Evolutionary conservation across 2,113 vertebrate species (phyloP).

Genomic region (Glaucomys volans): DNA sequence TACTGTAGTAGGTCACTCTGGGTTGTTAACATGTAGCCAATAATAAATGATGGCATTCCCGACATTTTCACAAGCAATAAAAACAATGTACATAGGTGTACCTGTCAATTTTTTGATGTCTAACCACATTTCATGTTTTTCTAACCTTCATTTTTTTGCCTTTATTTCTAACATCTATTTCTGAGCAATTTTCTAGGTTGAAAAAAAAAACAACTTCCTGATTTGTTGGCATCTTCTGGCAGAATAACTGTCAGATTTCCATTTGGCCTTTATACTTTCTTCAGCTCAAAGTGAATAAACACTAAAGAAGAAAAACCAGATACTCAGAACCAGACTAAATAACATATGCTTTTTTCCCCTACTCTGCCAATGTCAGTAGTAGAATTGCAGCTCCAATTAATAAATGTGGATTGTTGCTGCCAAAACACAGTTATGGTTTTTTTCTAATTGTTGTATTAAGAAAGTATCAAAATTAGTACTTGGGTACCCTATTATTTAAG

Average conservation of each 20-base stretch:
- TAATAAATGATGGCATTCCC: constrained; percentile 53
- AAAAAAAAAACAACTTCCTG: constrained; percentile 56
- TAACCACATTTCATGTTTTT: constrained; percentile 58
- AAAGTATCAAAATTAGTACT: constrained; percentile 52
- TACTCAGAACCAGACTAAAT: constrained; percentile 54
- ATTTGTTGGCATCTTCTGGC: constrained; percentile 71
- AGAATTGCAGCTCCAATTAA: background rate
- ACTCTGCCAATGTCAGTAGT: background rate
- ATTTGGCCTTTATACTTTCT: constrained; percentile 66
- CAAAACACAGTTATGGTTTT: constrained; percentile 61
- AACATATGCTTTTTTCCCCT: background rate
- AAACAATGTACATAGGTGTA: constrained; percentile 43
- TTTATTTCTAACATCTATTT: constrained; percentile 74
- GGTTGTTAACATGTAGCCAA: constrained; percentile 59
- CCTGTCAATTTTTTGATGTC: constrained; percentile 66
- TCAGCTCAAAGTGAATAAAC: constrained; percentile 57
- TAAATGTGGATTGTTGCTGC: constrained; percentile 29
- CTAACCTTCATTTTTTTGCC: constrained; percentile 70
- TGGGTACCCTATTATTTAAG: constrained; percentile 5
- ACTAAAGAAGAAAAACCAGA: background rate
- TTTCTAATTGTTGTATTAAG: constrained; percentile 46
- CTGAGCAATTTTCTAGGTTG: constrained; percentile 62
- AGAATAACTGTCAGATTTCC: constrained; percentile 64
- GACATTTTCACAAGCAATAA: constrained; percentile 65
- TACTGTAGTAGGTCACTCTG: background rate